Conservation (phyloP, 35 echinoderm and acorn worm species). For the Amphiura filiformis region DNA sequence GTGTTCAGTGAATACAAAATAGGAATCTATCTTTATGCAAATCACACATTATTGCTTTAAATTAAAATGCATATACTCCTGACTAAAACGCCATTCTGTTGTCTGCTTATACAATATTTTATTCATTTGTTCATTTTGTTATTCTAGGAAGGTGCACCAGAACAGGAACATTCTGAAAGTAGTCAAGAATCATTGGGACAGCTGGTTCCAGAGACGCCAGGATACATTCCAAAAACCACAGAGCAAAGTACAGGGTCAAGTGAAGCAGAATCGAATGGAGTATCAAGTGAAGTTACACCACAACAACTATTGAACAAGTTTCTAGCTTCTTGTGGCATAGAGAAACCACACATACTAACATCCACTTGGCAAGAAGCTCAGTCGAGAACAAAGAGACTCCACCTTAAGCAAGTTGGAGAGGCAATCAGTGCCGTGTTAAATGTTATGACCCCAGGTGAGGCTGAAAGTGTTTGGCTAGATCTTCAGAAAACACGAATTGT, state of each 20-base stretch:
- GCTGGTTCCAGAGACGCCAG: not conserved
- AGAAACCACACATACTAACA: slow-evolving; percentile 16
- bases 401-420: not conserved
- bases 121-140: not conserved
- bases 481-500: not conserved
- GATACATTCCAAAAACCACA: not conserved
- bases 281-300: not conserved
- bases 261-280: not conserved
- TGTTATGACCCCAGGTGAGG: slow-evolving; percentile 6
- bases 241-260: not conserved
- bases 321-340: not conserved
- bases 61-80: not conserved
- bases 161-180: not conserved
- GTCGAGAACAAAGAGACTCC: not conserved
- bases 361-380: not conserved
- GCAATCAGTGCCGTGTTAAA: slow-evolving; percentile 9
- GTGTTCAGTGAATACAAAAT: no score
- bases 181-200: not conserved
- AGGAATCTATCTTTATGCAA: no score
- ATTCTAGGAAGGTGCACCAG: not conserved
- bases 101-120: not conserved
- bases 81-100: not conserved
- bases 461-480: not conserved
- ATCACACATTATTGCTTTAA: no score
- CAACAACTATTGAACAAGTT: not conserved